These are phyloP conservation scores for Dinoponera quadriceps DNA, from an alignment of 1,140 invertebrate genomes.

Conservation along the genomic window DNA sequence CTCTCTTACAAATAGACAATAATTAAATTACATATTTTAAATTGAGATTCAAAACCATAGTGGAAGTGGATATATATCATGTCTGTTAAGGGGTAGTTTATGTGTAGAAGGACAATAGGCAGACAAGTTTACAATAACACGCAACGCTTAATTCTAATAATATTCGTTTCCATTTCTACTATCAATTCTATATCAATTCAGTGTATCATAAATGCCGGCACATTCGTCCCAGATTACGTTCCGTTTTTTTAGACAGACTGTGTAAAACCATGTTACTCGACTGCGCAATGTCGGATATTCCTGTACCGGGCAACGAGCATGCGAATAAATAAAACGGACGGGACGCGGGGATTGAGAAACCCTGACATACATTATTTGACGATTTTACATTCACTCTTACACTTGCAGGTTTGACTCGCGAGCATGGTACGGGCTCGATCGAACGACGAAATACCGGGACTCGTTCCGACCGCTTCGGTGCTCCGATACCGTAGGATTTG, in stretches of 20 bases:
- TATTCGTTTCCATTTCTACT: not conserved
- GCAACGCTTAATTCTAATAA: not conserved
- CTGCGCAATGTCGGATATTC: not conserved
- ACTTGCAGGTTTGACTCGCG: slow-evolving; percentile 13
- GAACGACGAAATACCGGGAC: slow-evolving; percentile 16
- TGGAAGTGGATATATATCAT: no score
- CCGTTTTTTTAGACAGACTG: not conserved
- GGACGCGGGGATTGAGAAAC: slow-evolving; percentile 14
- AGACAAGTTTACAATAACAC: not conserved
- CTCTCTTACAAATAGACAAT: not conserved
- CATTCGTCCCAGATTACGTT: not conserved
- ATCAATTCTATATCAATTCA: not conserved
- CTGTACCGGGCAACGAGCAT: not conserved
- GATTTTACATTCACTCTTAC: not conserved
- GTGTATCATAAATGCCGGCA: not conserved
- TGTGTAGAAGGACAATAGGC: not conserved
- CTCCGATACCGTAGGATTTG: slow-evolving; percentile 45
- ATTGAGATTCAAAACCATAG: no score
- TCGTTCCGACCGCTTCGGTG: slow-evolving; percentile 13
- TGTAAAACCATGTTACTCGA: not conserved
- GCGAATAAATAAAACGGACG: slow-evolving; percentile 4
- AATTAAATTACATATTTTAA: not conserved
- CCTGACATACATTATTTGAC: slow-evolving; percentile 33
- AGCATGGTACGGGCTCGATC: slow-evolving; percentile 13
- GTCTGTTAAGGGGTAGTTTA: not conserved